Evolutionary conservation across 2,888 invertebrate species (phyloP).

Genomic region (Eupithecia exiguata): DNA sequence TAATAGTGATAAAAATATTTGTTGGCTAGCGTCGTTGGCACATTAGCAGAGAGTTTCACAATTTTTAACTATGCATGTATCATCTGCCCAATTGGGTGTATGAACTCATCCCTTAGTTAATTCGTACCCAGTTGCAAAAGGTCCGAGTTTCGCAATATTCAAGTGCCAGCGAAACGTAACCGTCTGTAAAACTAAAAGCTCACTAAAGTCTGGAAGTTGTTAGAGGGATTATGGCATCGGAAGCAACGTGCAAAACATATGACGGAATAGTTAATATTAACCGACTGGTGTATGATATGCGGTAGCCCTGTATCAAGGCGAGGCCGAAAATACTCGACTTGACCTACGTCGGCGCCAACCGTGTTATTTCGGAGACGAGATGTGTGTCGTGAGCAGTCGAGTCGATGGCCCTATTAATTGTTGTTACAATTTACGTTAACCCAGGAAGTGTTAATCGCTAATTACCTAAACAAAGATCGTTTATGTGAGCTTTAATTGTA

Average conservation of each 20-base stretch:
- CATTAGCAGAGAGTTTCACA: constrained; percentile 31
- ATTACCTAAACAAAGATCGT: constrained; percentile 9
- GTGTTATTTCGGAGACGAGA: constrained; percentile 66
- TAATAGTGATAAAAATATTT: constrained; percentile 27
- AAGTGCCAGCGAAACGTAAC: constrained; percentile 7
- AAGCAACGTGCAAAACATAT: constrained; percentile 51
- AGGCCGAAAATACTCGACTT: constrained; percentile 78
- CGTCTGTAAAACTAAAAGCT: constrained; percentile 17
- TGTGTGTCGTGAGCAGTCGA: constrained; percentile 57
- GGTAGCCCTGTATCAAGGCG: constrained; percentile 82
- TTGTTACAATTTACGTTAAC: constrained; percentile 31
- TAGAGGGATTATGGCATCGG: constrained; percentile 45
- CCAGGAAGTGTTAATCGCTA: constrained; percentile 21
- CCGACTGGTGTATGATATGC: constrained; percentile 74
- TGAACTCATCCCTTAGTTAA: constrained; percentile 17
- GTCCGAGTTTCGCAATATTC: constrained; percentile 21
- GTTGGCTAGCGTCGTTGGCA: constrained; percentile 32
- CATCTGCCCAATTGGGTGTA: constrained; percentile 23
- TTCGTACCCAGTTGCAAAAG: constrained; percentile 22
- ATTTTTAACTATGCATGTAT: constrained; percentile 30
- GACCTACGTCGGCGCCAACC: constrained; percentile 75
- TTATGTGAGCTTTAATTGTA: constrained; percentile 2
- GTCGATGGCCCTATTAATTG: constrained; percentile 62
- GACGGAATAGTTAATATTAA: constrained; percentile 80
- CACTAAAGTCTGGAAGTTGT: constrained; percentile 46